phyloP scores from a whole-genome alignment of 2,797 vertebrate genomes.

The Melanotaenia trifasciata region DNA sequence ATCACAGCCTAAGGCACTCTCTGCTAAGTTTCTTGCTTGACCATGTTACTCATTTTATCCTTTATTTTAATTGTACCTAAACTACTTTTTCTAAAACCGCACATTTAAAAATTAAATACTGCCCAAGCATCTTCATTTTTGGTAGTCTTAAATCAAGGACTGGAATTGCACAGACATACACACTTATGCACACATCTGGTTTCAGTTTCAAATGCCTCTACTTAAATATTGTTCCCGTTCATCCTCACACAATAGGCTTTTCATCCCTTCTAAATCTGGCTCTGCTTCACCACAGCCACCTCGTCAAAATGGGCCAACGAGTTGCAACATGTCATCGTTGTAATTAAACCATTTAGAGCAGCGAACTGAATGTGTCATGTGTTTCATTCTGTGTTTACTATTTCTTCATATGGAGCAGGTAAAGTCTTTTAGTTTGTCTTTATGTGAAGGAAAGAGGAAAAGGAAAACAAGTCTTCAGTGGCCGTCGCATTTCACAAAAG shows the following conservation, averaged over 20 bases:
- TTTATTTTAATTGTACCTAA: slow-evolving; percentile 68
- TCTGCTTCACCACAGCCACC: slow-evolving; percentile 45
- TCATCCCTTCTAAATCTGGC: slow-evolving; percentile 71
- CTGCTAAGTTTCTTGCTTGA: slow-evolving; percentile 32
- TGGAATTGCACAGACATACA: slow-evolving; percentile 28
- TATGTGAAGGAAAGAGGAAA: slow-evolving; percentile 51
- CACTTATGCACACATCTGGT: slow-evolving; percentile 79
- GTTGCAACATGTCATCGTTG: slow-evolving; percentile 71
- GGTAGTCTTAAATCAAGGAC: slow-evolving; percentile 41
- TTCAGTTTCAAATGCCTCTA: slow-evolving; percentile 80
- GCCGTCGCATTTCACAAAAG: slow-evolving; percentile 69
- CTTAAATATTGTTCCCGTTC: slow-evolving; percentile 70
- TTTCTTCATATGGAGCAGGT: slow-evolving; percentile 50
- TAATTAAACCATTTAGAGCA: slow-evolving; percentile 68
- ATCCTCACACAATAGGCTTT: slow-evolving; percentile 81
- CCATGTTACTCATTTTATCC: slow-evolving; percentile 63
- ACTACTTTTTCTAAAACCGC: slow-evolving; percentile 64
- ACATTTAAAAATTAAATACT: slow-evolving; percentile 43
- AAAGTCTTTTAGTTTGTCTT: slow-evolving; percentile 53
- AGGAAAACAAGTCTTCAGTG: slow-evolving; percentile 58
- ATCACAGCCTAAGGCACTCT: slow-evolving; percentile 49
- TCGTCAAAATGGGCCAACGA: slow-evolving; percentile 62
- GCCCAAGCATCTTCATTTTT: slow-evolving; percentile 48
- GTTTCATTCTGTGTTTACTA: slow-evolving; percentile 32
- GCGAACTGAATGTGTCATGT: slow-evolving; percentile 45